Evolutionary conservation across 2,797 vertebrate genomes (phyloP), one percentile per base, ranked within the genome.

Genomic region (Streptopelia turtur): DNA sequence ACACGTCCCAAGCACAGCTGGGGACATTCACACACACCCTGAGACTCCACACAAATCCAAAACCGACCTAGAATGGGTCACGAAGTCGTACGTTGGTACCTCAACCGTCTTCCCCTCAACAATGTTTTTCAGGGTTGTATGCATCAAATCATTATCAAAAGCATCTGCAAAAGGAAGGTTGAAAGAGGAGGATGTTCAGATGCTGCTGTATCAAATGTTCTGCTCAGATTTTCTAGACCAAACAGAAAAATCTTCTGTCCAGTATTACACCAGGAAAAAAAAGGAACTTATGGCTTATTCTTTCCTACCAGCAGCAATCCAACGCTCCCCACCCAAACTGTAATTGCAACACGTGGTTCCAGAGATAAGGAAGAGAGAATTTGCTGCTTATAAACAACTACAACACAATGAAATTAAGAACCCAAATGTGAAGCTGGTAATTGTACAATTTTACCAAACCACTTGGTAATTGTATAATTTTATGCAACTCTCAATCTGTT

Each of bases 91-190:
- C 0, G 98, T 99, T 1, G 99, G 99, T 17, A 99, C 99, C 96
- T 99, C 98, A 2, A 99, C 99, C 0, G 98, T 98, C 61, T 97
- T 98, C 39, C 99, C 99, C 78, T 99, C 99, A 13, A 98, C 98
- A 0, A 99, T 99, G 72, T 98, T 98, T 66, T 98, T 99, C 91
- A 99, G 97, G 14, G 99, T 99, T 90, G 97, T 97, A 86, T 98
- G 98, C 99, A 99, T 99, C 96, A 99, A 95, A 18, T 99, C 99
- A 0, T 99, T 99, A 94, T 99, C 99, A 24, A 99, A 99, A 31
- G 99, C 99, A 85, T 99, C 99, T 99, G 94, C 4, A 9, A 57
- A 41, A 61, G 15, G 65, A 53, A 69, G 37, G 43, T 47, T 78
- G 11, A 16, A 63, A 71, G 45, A 47, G 59, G 61, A 85, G 27